Evolutionary conservation across 2,113 vertebrate genomes (phyloP).

Genomic region (Thomomys bottae): DNA sequence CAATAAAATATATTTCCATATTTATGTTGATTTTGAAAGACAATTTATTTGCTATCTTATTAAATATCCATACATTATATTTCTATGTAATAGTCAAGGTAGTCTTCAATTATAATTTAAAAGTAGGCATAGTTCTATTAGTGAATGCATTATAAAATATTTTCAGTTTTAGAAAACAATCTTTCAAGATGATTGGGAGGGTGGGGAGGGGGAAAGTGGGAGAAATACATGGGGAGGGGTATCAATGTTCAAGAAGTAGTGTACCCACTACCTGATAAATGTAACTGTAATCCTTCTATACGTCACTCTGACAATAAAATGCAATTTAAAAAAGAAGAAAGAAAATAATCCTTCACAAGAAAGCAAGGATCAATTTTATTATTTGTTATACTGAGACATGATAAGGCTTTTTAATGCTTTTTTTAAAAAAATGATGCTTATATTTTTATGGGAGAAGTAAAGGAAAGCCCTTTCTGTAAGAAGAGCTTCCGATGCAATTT

Average conservation of each 20-base stretch:
- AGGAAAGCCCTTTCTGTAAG: neutral
- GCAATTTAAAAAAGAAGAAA: no score
- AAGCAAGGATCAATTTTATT: neutral
- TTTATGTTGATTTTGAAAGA: neutral
- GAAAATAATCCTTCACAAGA: neutral
- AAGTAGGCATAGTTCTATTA: neutral
- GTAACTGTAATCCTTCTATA: no score
- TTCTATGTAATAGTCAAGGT: neutral
- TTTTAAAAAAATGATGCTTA: neutral
- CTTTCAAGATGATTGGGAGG: no score
- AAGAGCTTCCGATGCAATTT: neutral
- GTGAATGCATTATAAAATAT: neutral
- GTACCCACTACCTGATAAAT: no score
- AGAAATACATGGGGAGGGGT: no score
- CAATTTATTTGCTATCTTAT: neutral
- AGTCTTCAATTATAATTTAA: slow-evolving; percentile 15
- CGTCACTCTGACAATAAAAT: no score
- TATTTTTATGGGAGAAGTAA: neutral
- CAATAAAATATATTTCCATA: neutral
- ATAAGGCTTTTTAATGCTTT: neutral
- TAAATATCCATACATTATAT: neutral
- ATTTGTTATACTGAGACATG: neutral
- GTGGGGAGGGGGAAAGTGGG: no score
- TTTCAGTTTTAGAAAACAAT: neutral
- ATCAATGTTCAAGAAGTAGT: no score